phyloP scores from a whole-genome alignment of 1,140 invertebrate species.

The Nylanderia fulva region DNA sequence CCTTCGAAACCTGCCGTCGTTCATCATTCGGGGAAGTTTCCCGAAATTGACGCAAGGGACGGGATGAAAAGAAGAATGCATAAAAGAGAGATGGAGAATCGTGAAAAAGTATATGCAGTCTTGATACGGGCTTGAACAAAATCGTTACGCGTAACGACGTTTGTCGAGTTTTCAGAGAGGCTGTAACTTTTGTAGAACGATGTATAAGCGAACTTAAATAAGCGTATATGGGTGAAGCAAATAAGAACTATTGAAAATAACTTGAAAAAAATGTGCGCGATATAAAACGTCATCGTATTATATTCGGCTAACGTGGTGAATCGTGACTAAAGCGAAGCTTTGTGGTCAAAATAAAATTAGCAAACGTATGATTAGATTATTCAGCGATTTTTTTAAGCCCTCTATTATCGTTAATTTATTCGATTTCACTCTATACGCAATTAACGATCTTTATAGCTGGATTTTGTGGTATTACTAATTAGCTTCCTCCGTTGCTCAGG shows the following conservation, averaged over 20 bases:
- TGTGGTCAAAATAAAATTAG: not conserved
- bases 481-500: slow-evolving; percentile 48
- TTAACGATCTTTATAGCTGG: slow-evolving; percentile 1
- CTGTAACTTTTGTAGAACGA: slow-evolving; percentile 62
- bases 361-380: not conserved
- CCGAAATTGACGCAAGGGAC: slow-evolving; percentile 59
- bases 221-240: slow-evolving; percentile 30
- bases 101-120: slow-evolving; percentile 45
- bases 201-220: slow-evolving; percentile 64
- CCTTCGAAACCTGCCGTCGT: slow-evolving; percentile 47
- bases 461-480: slow-evolving; percentile 34
- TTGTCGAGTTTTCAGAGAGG: slow-evolving; percentile 72
- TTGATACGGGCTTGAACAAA: slow-evolving; percentile 54
- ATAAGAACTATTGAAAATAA: slow-evolving; percentile 66
- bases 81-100: not conserved
- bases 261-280: slow-evolving; percentile 25
- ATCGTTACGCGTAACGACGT: slow-evolving; percentile 68
- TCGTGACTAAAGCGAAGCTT: not conserved
- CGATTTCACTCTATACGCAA: not conserved
- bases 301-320: slow-evolving; percentile 35
- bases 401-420: too few species aligned
- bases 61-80: slow-evolving; percentile 16
- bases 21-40: slow-evolving; percentile 64
- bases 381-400: not conserved
- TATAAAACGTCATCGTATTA: slow-evolving; percentile 53